Conservation (phyloP, 2,797 vertebrate species). For the Pelochelys cantorii region DNA sequence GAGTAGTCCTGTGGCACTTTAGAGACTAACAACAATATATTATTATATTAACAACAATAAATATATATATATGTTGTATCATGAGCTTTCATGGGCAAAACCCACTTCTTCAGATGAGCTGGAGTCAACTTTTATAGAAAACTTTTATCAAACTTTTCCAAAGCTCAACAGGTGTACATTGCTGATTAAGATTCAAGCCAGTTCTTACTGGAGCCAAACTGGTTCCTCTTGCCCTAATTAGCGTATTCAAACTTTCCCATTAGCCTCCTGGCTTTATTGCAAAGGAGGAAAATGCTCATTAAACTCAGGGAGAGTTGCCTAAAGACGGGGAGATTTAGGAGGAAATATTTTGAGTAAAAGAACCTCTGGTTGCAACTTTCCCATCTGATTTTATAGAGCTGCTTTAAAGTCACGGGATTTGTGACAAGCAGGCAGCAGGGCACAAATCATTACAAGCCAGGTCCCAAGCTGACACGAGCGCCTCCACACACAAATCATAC, state of each 20-base stretch:
- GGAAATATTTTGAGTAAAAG: not conserved
- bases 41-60: too few species aligned
- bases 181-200: not conserved
- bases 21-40: too few species aligned
- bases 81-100: too few species aligned
- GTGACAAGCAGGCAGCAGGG: not conserved
- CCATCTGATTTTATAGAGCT: rapidly evolving
- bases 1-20: too few species aligned
- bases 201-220: not conserved
- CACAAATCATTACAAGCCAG: not conserved
- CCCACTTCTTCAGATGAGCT: too few species aligned
- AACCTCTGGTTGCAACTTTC: not conserved
- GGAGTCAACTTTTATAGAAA: not conserved
- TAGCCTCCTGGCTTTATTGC: not conserved
- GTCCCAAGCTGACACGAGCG: not conserved
- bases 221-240: not conserved
- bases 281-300: not conserved
- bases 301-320: not conserved
- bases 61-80: too few species aligned
- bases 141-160: not conserved
- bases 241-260: not conserved
- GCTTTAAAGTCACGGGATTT: not conserved
- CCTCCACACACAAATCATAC: not conserved
- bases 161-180: not conserved
- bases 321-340: not conserved